Base-by-base conservation (phyloP, 2,888 invertebrate species). In the Rhimphoctona megacephalus region DNA sequence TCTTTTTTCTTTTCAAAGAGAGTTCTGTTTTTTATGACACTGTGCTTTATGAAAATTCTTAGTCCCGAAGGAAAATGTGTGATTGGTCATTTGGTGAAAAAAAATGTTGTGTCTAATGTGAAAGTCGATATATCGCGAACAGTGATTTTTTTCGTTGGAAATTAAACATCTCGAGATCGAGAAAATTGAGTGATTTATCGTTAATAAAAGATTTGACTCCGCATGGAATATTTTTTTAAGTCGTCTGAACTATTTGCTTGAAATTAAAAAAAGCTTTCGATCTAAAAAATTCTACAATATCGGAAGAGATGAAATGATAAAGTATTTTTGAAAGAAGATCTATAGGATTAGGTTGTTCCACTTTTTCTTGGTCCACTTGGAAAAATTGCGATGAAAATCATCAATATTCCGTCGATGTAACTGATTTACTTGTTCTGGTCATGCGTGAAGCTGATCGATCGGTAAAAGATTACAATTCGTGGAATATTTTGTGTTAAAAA, bases 371-470 rank as follows among this genome's bases (percentile, higher is more conserved):
- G 19, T 43, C 43, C 22, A 54, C 49, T 19, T 77, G 25, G 46
- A 74, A 64, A 78, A 81, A 78, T 78, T 36, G 64, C 25, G 66
- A 61, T 66, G n/a, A 43, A 67, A 74, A 74, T 79, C 81, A 84
- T 84, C 78, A 81, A 79, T 84, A 84, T 86, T 86, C 69, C 64
- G 43, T 9, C 69, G 64, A 74, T 84, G 84, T 74, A 84, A 73
- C 77, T 33, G 86, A 79, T 86, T 83, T 67, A 69, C 52, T 22
- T 64, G 74, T 46, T 80, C 61, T 57, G 85, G 88, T 89, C 86
- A 89, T 89, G 85, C 88, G 89, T 88, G 72, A 81, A 83, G 79
- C 82, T 70, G 83, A 88, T 87, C 89, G 86, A 89, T 83, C 84
- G 52, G 69, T 22, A 57, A 85, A 74, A 73, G 81, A 84, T 19